Evolutionary conservation across 2,888 invertebrate genomes (phyloP), one percentile per base, ranked within the genome.

Genomic region (Cylindroiulus punctatus): DNA sequence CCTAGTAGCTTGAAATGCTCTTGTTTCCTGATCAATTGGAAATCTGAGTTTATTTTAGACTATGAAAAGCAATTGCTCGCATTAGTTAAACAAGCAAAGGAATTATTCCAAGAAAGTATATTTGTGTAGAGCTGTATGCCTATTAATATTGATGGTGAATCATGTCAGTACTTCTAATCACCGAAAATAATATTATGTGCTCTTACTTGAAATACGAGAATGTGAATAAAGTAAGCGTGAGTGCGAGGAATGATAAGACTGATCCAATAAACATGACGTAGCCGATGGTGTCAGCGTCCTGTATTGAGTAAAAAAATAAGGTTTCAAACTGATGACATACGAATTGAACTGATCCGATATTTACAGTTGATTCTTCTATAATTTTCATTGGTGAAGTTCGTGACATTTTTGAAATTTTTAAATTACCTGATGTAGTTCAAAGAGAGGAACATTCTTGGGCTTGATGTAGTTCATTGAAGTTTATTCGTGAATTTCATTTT

Each of bases 221-320:
- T 22, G 81, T 86, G 81, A 86, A 40, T 47, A 86, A 81, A 17
- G 86, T 81, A 10, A 86, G 22, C 22, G 42, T 81, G 36, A 86
- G 86, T 32, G 86, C 86, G 19, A 86, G 32, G 57, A 86, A 86
- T 26, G 86, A 86, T 19, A 86, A 22, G 10, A 86, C 22, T 42
- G 86, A 86, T 36, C 86, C 86, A 44, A 86, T 40, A 44, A 86
- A 86, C 85, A 91, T 89, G 84, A 92, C 91, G 88, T 91, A 91
- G 81, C 90, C 89, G 52, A 91, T 89, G 5, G 90, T 89, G 30
- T 90, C 86, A 10, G 65, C 57, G 85, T 40, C 36, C 84, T 65
- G 12, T 65, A 65, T 65, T 26, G 10, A 65, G 22, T 26, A 10
- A 26, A 65, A 26, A 65, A 65, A 65, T 14, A 1, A 14, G 36